These are phyloP conservation scores for Lacanobia wlatinum DNA, from an alignment of 2,888 invertebrate genomes.

Conservation along the genomic window DNA sequence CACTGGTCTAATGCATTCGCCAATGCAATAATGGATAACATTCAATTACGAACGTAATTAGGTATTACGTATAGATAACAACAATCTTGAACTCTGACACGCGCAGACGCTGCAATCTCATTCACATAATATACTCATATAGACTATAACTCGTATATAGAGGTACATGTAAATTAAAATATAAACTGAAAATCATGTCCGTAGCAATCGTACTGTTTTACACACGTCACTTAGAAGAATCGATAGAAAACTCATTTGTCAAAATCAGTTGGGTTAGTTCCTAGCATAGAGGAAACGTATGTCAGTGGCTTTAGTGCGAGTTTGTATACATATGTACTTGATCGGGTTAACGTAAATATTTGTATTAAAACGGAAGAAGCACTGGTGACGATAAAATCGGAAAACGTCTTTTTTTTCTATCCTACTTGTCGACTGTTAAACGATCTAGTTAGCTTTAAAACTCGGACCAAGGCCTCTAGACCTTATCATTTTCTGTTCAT, in stretches of 20 bases:
- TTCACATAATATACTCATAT: neutral
- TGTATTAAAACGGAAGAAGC: no score
- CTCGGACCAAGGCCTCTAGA: neutral
- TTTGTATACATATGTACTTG: no score
- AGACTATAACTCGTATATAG: no score
- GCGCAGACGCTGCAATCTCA: slow-evolving; percentile 24
- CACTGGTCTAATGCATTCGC: neutral
- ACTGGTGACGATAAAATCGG: no score
- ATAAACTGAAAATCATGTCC: neutral
- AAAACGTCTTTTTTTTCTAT: no score
- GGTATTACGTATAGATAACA: slow-evolving; percentile 16
- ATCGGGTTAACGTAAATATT: no score
- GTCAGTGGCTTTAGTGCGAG: no score
- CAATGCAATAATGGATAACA: slow-evolving; percentile 21
- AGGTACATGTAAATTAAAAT: neutral
- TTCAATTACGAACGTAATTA: slow-evolving; percentile 25
- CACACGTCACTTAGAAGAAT: slow-evolving; percentile 25
- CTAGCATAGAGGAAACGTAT: neutral
- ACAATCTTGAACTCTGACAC: slow-evolving; percentile 48
- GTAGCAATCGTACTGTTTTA: slow-evolving; percentile 7
- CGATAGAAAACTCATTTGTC: slow-evolving; percentile 48
- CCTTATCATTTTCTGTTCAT: neutral
- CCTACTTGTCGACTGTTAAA: no score
- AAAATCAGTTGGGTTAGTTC: slow-evolving; percentile 20
- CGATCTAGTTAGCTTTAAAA: no score